phyloP scores from a whole-genome alignment of 1,140 invertebrate genomes.

The Saccostrea cuccullata region DNA sequence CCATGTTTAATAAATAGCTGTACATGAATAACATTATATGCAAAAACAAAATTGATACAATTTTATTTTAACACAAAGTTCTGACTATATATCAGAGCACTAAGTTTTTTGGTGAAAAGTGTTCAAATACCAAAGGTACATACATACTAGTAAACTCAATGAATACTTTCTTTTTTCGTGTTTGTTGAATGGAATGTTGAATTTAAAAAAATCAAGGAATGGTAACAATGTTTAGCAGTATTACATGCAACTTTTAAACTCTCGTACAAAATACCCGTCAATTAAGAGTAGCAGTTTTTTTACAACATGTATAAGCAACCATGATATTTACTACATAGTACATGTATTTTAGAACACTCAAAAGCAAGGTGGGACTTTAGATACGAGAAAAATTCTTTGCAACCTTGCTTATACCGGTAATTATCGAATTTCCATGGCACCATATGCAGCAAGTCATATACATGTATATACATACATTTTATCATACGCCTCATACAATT shows the following conservation, averaged over 20 bases:
- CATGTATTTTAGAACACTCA: background rate
- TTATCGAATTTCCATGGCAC: too few relatives aligned
- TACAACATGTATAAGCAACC: background rate
- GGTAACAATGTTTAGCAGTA: background rate
- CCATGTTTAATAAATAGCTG: background rate
- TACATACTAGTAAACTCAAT: background rate
- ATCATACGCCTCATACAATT: background rate
- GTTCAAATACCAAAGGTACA: background rate
- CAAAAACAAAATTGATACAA: background rate
- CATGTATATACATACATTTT: too few relatives aligned
- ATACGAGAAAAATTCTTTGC: too few relatives aligned
- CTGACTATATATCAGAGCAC: background rate
- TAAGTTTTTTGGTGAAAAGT: too few relatives aligned
- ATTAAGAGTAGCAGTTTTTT: background rate
- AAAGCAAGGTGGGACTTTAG: background rate
- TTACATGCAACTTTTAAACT: background rate
- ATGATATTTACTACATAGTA: too few relatives aligned
- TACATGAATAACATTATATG: background rate
- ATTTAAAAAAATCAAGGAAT: background rate
- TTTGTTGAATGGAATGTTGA: background rate
- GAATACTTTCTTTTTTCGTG: too few relatives aligned
- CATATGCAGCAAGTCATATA: too few relatives aligned
- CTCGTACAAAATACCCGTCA: background rate
- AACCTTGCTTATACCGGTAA: too few relatives aligned
- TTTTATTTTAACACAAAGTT: background rate